Percentiles rank a stretch among this genome's conserved stretches.
Evolutionary conservation across 2,797 vertebrate genomes (phyloP).

Genomic region (Pantherophis alleghaniensis): DNA sequence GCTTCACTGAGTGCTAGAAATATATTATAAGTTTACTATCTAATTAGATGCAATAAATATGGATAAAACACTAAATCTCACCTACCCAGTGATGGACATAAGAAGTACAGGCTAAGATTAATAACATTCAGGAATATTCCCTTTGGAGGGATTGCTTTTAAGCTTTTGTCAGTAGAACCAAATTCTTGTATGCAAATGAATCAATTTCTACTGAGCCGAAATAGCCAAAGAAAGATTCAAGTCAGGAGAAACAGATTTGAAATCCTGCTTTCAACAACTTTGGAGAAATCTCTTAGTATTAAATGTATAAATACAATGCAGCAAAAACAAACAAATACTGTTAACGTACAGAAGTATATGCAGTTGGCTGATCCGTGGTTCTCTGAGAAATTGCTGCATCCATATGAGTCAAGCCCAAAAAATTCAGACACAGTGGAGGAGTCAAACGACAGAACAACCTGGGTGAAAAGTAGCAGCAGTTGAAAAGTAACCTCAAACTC

Average conservation of each 20-base stretch:
- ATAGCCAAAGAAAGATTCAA: background rate
- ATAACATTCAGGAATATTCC: background rate
- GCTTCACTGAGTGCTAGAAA: background rate
- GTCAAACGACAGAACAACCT: slow-evolving; percentile 97
- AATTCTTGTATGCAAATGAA: background rate
- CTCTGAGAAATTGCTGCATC: slow-evolving; percentile 92
- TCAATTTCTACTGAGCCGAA: background rate
- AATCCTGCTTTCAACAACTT: background rate
- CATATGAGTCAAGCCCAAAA: slow-evolving; percentile 96
- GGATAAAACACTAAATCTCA: background rate
- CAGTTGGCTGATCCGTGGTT: slow-evolving; percentile 83
- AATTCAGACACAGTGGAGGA: slow-evolving; percentile 96
- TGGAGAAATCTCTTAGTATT: background rate
- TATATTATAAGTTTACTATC: background rate
- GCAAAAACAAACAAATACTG: background rate
- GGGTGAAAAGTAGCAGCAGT: slow-evolving; percentile 15
- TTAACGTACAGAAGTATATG: slow-evolving; percentile 91
- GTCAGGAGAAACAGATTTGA: background rate
- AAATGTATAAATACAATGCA: accelerated
- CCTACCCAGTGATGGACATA: background rate
- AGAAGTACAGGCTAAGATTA: background rate
- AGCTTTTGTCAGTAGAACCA: background rate
- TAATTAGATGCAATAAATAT: background rate
- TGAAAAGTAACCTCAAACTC: slow-evolving; percentile 13
- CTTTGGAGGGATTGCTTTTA: background rate